Percentiles rank a stretch among this genome's conserved stretches.
These are phyloP conservation scores for Oreamnos americanus DNA, from an alignment of 2,113 vertebrate genomes.

Conservation along the genomic window DNA sequence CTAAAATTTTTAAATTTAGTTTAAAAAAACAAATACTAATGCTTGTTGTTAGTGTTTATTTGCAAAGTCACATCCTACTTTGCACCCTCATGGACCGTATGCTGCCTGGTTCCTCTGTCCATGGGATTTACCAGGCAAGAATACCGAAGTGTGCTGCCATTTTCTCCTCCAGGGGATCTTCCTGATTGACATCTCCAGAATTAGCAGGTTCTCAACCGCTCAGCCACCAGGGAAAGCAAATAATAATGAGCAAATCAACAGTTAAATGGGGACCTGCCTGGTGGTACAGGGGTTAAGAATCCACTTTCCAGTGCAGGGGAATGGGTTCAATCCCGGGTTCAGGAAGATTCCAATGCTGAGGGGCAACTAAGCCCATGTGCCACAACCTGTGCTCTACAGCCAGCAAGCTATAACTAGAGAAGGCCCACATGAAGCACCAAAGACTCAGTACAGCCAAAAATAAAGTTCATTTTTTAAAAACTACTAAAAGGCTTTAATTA, in stretches of 20 bases:
- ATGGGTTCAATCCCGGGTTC: not conserved
- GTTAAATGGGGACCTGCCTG: not conserved
- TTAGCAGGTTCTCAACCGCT: not conserved
- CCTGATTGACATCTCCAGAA: not conserved
- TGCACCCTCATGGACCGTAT: not conserved
- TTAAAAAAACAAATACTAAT: not conserved
- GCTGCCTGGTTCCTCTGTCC: not conserved
- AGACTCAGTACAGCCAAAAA: not conserved
- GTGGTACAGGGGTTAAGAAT: not conserved
- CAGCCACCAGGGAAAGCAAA: not conserved
- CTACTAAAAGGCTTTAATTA: constrained; percentile 35
- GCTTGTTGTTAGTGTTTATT: not conserved
- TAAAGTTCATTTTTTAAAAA: not conserved
- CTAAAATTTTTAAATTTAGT: not conserved
- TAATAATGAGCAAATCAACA: not conserved
- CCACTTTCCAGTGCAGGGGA: not conserved
- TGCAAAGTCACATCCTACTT: not conserved
- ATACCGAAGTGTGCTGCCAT: not conserved
- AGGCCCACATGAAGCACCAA: not conserved
- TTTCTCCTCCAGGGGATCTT: not conserved
- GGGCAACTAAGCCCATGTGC: not conserved
- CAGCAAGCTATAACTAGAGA: not conserved
- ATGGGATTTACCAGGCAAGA: not conserved
- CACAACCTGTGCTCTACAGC: not conserved
- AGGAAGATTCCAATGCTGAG: not conserved